These are phyloP conservation scores for Oryzias sinensis DNA, from an alignment of 2,797 vertebrate species.

Conservation along the genomic window DNA sequence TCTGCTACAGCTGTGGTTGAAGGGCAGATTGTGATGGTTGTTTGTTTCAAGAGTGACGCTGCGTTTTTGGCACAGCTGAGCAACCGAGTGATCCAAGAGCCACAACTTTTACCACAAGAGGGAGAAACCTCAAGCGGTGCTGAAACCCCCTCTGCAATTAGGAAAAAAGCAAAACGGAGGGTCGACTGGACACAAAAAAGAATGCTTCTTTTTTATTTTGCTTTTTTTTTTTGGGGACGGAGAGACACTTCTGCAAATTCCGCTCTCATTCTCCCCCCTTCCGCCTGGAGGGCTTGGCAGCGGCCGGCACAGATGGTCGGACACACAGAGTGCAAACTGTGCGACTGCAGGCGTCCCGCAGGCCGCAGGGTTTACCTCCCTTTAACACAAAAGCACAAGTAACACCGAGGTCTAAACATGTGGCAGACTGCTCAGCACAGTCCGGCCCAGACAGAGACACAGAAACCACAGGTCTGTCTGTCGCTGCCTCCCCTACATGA, in stretches of 20 bases:
- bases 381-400: slow-evolving; percentile 59
- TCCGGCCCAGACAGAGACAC: slow-evolving; percentile 66
- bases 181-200: slow-evolving; percentile 61
- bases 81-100: slow-evolving; percentile 53
- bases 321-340: slow-evolving; percentile 64
- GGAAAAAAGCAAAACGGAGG: slow-evolving; percentile 47
- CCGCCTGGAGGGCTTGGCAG: slow-evolving; percentile 14
- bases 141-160: slow-evolving; percentile 58
- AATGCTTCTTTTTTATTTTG: slow-evolving; percentile 28
- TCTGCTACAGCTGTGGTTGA: slow-evolving; percentile 49
- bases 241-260: slow-evolving; percentile 59
- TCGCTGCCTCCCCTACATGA: slow-evolving; percentile 64
- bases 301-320: slow-evolving; percentile 45
- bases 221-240: slow-evolving; percentile 14
- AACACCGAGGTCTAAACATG: slow-evolving; percentile 67
- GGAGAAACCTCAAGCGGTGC: slow-evolving; percentile 57
- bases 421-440: slow-evolving; percentile 61
- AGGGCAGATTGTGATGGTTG: slow-evolving; percentile 48
- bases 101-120: slow-evolving; percentile 66
- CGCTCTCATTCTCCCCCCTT: slow-evolving; percentile 8
- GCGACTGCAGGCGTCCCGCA: slow-evolving; percentile 46
- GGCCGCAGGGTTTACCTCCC: slow-evolving; percentile 49
- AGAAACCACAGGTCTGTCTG: slow-evolving; percentile 67
- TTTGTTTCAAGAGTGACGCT: slow-evolving; percentile 66
- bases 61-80: slow-evolving; percentile 54